Base-by-base conservation (phyloP, 2,797 vertebrate species). In the Sitta carolinensis region DNA sequence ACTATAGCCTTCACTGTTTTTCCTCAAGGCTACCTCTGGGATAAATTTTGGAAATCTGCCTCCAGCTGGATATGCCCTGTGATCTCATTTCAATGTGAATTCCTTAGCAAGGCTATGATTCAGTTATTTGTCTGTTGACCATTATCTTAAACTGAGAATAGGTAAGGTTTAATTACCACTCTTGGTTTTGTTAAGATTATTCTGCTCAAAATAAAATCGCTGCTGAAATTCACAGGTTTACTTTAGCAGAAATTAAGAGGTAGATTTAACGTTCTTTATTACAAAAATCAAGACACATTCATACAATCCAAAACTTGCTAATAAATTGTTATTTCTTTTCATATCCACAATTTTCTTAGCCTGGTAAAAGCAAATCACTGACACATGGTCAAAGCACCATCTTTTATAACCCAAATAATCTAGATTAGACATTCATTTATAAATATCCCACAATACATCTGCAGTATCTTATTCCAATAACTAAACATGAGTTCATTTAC, bases 181-280 rank as follows among this genome's bases (percentile, higher is more conserved):
- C 34, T 36, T 81, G 29, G 6, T 81, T 91, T 64, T 75, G n/a
- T 64, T 78, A 86, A 45, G 2, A 6, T 72, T 4, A 30, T 84
- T 62, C 45, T 82, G 30, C 11, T 25, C 50, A 91, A 90, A 83
- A 17, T 34, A 54, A 83, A 92, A 51, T 54, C 0, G 1, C 38
- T 72, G 45, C 47, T 76, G 59, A 82, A 90, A 90, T 20, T 90
- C 73, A 93, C 16, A 42, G 6, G 51, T 68, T 84, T 90, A 58
- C 79, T 86, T 87, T 18, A 86, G 51, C 58, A 96, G 87, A 90
- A 94, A 90, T 86, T 91, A 78, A 55, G 79, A 94, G 52, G 82
- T 91, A 91, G 84, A 84, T 16, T 87, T 91, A 95, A 91, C 40
- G 83, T 89, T 92, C 73, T 94, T 94, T 96, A 96, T 95, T 96